Percentiles rank a stretch among this genome's conserved stretches.
These are phyloP conservation scores for Mastigias papua DNA, from an alignment of 30 jellyfish, hydroid and myxozoan genomes.

Conservation along the genomic window DNA sequence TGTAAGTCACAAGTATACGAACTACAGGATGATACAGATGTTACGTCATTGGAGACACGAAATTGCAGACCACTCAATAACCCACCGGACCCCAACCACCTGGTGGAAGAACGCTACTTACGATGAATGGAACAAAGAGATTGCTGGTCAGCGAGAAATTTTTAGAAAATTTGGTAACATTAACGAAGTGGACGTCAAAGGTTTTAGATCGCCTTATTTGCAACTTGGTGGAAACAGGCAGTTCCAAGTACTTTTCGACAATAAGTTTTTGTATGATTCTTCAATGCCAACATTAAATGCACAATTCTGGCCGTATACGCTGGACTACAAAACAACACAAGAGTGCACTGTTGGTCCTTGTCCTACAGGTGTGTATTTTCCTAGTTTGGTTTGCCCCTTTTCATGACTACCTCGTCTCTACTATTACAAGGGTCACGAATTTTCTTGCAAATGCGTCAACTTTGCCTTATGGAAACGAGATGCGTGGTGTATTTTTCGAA, in stretches of 20 bases:
- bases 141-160: constrained; percentile 55
- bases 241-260: constrained; percentile 54
- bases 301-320: constrained; percentile 87
- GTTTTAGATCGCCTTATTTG: constrained; percentile 86
- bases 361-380: constrained; percentile 89
- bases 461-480: no score
- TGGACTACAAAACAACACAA: constrained; percentile 70
- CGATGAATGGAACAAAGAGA: constrained; percentile 78
- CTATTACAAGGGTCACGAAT: no score
- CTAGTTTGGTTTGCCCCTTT: no score
- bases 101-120: constrained; percentile 85
- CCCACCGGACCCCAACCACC: constrained; percentile 71
- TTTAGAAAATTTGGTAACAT: constrained; percentile 44
- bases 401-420: no score
- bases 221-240: constrained; percentile 78
- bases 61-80: constrained; percentile 85
- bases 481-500: no score
- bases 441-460: no score
- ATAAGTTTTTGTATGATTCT: constrained; percentile 63
- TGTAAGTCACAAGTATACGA: constrained; percentile 73
- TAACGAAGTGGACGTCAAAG: constrained; percentile 33
- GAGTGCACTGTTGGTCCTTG: constrained; percentile 79
- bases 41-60: constrained; percentile 81
- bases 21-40: constrained; percentile 54
- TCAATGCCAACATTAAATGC: constrained; percentile 74